phyloP scores from a whole-genome alignment of 2,797 vertebrate species.

The Onychomys torridus region DNA sequence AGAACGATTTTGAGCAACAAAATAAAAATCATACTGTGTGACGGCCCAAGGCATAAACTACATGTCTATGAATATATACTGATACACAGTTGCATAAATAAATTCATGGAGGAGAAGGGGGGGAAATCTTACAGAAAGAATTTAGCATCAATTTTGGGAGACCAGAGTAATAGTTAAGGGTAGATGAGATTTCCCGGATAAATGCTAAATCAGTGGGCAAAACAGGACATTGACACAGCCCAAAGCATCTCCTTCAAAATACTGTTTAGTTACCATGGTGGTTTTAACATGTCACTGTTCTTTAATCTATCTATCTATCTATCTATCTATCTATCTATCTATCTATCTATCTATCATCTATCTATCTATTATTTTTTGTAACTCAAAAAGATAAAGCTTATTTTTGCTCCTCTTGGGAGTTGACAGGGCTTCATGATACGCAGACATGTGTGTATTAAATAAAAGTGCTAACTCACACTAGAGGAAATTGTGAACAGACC shows the following conservation, averaged over 20 bases:
- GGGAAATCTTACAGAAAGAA: not conserved
- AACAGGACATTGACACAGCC: not conserved
- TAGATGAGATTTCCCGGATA: not conserved
- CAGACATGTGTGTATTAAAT: not conserved
- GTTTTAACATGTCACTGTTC: not conserved
- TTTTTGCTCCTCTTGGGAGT: not conserved
- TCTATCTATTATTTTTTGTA: not conserved
- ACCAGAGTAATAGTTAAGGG: not conserved
- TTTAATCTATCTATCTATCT: not conserved
- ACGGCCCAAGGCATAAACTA: not conserved
- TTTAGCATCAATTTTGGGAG: not conserved
- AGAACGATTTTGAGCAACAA: slow-evolving; percentile 6
- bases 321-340: no score
- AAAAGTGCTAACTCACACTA: not conserved
- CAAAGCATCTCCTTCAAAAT: not conserved
- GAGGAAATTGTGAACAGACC: not conserved
- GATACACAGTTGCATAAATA: not conserved
- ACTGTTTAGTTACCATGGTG: not conserved
- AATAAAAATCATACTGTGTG: not conserved
- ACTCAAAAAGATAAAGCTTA: not conserved
- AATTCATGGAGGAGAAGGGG: not conserved
- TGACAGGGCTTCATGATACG: not conserved
- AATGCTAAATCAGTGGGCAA: not conserved
- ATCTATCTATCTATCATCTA: no score
- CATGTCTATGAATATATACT: not conserved